Percentiles rank a stretch among this genome's conserved stretches.
These are phyloP conservation scores for Caenorhabditis remanei DNA, from an alignment of 1,140 invertebrate species.

Conservation along the genomic window DNA sequence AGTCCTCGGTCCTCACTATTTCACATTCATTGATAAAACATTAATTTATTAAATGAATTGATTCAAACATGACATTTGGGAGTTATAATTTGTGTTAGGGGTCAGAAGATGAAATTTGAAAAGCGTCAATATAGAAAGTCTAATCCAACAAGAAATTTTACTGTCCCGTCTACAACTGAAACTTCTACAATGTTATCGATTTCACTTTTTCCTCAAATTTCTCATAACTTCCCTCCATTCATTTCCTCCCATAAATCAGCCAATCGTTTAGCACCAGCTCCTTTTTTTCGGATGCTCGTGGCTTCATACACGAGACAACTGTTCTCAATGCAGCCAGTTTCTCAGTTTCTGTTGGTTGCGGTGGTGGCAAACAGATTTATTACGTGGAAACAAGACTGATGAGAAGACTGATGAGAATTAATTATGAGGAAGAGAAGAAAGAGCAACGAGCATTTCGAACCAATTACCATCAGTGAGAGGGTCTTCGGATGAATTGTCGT, in stretches of 20 bases:
- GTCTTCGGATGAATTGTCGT: not conserved
- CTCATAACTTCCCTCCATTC: not conserved
- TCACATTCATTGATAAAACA: no score
- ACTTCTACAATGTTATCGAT: not conserved
- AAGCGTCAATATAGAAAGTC: no score
- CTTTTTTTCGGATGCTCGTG: slow-evolving; percentile 2
- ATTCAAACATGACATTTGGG: no score
- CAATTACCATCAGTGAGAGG: not conserved
- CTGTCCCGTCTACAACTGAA: no score
- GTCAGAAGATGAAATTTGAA: no score
- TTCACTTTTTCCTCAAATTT: not conserved
- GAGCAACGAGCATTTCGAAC: not conserved
- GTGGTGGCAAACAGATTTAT: slow-evolving; percentile 40
- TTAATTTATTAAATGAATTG: no score
- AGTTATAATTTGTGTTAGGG: no score
- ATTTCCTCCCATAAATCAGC: slow-evolving; percentile 30
- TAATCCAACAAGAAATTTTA: no score
- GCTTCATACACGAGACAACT: not conserved
- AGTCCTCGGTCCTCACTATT: no score
- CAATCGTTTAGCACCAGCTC: slow-evolving; percentile 26
- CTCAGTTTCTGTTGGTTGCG: not conserved
- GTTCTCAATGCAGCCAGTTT: not conserved
- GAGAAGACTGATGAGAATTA: slow-evolving; percentile 2
- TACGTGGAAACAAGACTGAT: not conserved
- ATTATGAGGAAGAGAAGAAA: not conserved